Evolutionary conservation across 2,888 invertebrate species (phyloP).

Genomic region (Rhamnusium bicolor): DNA sequence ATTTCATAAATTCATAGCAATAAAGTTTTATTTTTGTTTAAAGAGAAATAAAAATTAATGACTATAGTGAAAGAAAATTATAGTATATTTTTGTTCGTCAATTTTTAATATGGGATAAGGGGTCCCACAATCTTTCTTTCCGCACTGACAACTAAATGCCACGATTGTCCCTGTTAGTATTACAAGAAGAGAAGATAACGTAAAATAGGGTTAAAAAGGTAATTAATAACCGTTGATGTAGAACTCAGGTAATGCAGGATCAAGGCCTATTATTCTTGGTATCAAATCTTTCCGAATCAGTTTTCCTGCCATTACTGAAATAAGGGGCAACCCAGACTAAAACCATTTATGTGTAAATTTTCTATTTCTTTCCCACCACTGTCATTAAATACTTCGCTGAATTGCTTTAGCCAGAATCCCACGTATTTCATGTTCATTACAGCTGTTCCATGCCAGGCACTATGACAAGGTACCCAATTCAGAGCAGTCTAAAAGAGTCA

Average conservation of each 20-base stretch:
- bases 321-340: slow-evolving; percentile 81
- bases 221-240: slow-evolving; percentile 73
- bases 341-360: slow-evolving; percentile 81
- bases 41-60: too few relatives aligned
- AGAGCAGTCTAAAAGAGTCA: slow-evolving; percentile 86
- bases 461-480: slow-evolving; percentile 82
- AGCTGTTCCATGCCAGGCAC: slow-evolving; percentile 85
- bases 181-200: too few relatives aligned
- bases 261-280: slow-evolving; percentile 73
- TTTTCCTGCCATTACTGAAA: slow-evolving; percentile 85
- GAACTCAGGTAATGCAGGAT: slow-evolving; percentile 88
- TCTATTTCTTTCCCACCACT: slow-evolving; percentile 75
- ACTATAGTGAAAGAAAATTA: too few relatives aligned
- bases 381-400: slow-evolving; percentile 77
- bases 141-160: too few relatives aligned
- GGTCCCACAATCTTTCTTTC: too few relatives aligned
- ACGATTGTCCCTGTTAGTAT: too few relatives aligned
- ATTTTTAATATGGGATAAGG: too few relatives aligned
- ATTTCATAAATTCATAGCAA: too few relatives aligned
- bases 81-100: too few relatives aligned
- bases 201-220: not conserved
- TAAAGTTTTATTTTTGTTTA: too few relatives aligned
- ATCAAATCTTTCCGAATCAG: slow-evolving; percentile 70
- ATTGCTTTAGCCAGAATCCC: slow-evolving; percentile 78
- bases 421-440: slow-evolving; percentile 81